These are phyloP conservation scores for Hylaeus anthracinus DNA, from an alignment of 1,140 invertebrate species.

Conservation along the genomic window DNA sequence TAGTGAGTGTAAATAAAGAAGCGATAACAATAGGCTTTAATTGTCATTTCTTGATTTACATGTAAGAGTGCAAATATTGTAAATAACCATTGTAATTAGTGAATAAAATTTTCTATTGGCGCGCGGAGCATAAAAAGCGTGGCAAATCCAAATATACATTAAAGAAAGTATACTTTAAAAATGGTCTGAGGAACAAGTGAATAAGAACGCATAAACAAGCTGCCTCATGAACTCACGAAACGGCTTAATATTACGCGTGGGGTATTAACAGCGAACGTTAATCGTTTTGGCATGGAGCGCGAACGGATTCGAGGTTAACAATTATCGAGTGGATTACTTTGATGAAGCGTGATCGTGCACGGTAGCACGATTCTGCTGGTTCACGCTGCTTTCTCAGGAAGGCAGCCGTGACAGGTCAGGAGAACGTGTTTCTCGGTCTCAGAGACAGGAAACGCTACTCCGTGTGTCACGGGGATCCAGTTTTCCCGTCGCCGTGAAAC, in stretches of 20 bases:
- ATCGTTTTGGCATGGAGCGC: neutral
- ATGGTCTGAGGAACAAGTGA: too few relatives aligned
- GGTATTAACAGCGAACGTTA: neutral
- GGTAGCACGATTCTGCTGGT: conserved; percentile 9
- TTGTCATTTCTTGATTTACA: too few relatives aligned
- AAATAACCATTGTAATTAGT: too few relatives aligned
- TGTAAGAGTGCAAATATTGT: too few relatives aligned
- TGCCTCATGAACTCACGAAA: too few relatives aligned
- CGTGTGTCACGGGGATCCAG: conserved; percentile 48
- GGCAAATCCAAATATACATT: too few relatives aligned
- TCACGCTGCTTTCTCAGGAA: conserved; percentile 38
- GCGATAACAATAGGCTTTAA: too few relatives aligned
- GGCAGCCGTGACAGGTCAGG: conserved; percentile 44
- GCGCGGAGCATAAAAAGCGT: too few relatives aligned
- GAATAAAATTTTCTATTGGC: too few relatives aligned
- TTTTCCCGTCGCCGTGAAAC: conserved; percentile 45
- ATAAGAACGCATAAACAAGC: too few relatives aligned
- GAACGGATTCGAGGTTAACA: neutral
- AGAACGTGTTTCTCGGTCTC: conserved; percentile 51
- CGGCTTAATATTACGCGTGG: neutral
- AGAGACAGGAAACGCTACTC: conserved; percentile 48
- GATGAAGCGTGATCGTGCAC: conserved; percentile 1
- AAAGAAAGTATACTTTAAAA: too few relatives aligned
- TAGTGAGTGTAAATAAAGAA: too few relatives aligned
- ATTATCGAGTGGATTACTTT: conserved; percentile 24